Base-by-base conservation (phyloP, 2,797 vertebrate species). In the Hypotaenidia philippensis region DNA sequence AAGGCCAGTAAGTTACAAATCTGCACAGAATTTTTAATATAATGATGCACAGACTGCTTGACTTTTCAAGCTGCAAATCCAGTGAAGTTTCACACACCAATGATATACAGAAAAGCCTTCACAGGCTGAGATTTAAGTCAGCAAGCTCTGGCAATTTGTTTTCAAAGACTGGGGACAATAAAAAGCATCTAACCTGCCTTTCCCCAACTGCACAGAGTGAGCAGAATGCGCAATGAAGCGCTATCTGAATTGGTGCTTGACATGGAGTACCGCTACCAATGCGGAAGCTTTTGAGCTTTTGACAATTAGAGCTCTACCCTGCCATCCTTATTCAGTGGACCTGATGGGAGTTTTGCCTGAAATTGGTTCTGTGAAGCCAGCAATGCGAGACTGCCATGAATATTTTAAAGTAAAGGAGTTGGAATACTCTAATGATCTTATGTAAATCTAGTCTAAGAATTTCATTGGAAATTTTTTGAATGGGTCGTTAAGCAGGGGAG, bases 401-500 rank as follows among this genome's bases (percentile, higher is more conserved):
- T 96, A 97, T 96, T 96, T 96, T 95, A 96, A 96, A 93, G 89
- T 86, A 91, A 94, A 97, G 87, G 83, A 96, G 83, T 10, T 91
- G 59, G 66, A 94, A 93, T 90, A 90, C 74, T 93, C 87, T 91
- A 90, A 96, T 91, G 89, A 96, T 95, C 85, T 95, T 95, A 94
- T 91, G 96, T 88, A 96, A 96, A 96, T 96, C 80, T 95, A 87
- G 66, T 29, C 77, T 76, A 84, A 96, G 87, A 91, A 93, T 94
- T 90, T 95, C 77, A 87, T 18, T 77, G 90, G 89, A 85, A 85
- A 55, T 25, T 75, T 93, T 96, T 80, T 88, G 80, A 91, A 96
- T 93, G 89, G 89, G 70, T 95, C 95, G 91, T 96, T 94, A 96
- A 93, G 90, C 85, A 93, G 36, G 56, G 74, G 87, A 96, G 85